These are phyloP conservation scores for Pseudonaja textilis DNA, from an alignment of 2,113 vertebrate species.

Conservation along the genomic window DNA sequence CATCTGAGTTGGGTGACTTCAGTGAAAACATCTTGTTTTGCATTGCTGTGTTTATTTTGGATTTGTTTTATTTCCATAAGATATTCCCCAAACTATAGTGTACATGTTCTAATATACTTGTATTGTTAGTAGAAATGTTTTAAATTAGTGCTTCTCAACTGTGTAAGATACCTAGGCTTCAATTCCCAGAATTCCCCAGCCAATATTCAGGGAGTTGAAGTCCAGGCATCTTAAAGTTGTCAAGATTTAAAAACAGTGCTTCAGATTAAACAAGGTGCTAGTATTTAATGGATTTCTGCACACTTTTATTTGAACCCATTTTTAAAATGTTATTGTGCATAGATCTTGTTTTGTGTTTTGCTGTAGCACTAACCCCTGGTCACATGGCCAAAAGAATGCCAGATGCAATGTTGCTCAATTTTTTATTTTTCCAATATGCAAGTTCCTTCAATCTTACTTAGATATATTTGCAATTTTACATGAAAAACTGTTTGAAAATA, in stretches of 20 bases:
- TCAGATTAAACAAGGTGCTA: not conserved
- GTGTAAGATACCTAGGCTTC: not conserved
- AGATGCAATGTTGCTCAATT: not conserved
- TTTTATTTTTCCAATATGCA: not conserved
- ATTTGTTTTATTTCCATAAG: not conserved
- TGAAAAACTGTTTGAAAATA: not conserved
- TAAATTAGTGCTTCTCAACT: not conserved
- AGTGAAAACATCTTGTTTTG: not conserved
- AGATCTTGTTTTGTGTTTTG: not conserved
- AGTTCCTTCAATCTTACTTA: not conserved
- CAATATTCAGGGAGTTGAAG: not conserved
- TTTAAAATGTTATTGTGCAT: not conserved
- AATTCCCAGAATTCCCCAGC: not conserved
- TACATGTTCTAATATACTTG: not conserved
- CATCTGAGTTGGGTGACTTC: not conserved
- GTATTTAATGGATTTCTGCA: not conserved
- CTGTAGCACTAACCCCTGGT: not conserved
- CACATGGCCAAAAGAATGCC: not conserved
- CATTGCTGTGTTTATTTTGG: not conserved
- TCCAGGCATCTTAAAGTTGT: not conserved
- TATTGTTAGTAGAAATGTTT: not conserved
- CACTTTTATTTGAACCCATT: not conserved
- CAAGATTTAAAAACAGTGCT: not conserved
- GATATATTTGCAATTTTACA: not conserved
- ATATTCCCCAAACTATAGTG: not conserved